A percentile compares a stretch with the other conserved stretches of the same genome.
Conservation (phyloP, 2,888 invertebrate genomes). For the Rhagonycha fulva region DNA sequence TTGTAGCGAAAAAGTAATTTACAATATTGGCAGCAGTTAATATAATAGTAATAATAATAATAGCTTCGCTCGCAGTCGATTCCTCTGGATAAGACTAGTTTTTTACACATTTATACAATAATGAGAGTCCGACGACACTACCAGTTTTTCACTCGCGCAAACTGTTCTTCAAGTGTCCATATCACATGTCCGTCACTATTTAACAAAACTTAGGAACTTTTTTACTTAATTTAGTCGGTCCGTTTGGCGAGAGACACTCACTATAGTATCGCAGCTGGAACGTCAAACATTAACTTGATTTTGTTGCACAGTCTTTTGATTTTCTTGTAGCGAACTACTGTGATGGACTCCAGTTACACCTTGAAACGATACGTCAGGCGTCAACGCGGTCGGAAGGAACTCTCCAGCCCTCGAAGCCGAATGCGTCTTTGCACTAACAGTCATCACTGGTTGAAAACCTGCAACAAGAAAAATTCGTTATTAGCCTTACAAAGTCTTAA, state of each 20-base stretch:
- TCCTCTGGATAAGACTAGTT: slow-evolving; percentile 43
- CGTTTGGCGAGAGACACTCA: slow-evolving; percentile 59
- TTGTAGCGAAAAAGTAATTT: slow-evolving; percentile 32
- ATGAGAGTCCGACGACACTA: slow-evolving; percentile 27
- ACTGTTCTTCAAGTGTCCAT: slow-evolving; percentile 31
- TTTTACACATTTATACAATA: slow-evolving; percentile 45
- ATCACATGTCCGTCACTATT: slow-evolving; percentile 19
- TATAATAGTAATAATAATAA: slow-evolving; percentile 32
- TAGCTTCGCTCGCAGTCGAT: slow-evolving; percentile 36
- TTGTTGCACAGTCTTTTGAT: slow-evolving; percentile 46
- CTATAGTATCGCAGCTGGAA: slow-evolving; percentile 63
- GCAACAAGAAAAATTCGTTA: slow-evolving; percentile 35
- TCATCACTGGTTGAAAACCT: slow-evolving; percentile 66
- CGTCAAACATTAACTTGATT: slow-evolving; percentile 69
- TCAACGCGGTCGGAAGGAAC: slow-evolving; percentile 34
- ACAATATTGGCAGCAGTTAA: slow-evolving; percentile 41
- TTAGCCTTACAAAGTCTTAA: slow-evolving; percentile 30
- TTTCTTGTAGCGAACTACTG: slow-evolving; percentile 42
- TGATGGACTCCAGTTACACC: slow-evolving; percentile 42
- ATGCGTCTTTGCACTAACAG: slow-evolving; percentile 55
- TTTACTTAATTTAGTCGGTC: slow-evolving; percentile 45
- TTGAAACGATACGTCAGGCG: slow-evolving; percentile 50
- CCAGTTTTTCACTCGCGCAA: slow-evolving; percentile 33
- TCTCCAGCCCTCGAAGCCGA: slow-evolving; percentile 43
- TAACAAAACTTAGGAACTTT: slow-evolving; percentile 53